Base-by-base conservation (phyloP, 2,113 vertebrate species). In the Catagonus wagneri region DNA sequence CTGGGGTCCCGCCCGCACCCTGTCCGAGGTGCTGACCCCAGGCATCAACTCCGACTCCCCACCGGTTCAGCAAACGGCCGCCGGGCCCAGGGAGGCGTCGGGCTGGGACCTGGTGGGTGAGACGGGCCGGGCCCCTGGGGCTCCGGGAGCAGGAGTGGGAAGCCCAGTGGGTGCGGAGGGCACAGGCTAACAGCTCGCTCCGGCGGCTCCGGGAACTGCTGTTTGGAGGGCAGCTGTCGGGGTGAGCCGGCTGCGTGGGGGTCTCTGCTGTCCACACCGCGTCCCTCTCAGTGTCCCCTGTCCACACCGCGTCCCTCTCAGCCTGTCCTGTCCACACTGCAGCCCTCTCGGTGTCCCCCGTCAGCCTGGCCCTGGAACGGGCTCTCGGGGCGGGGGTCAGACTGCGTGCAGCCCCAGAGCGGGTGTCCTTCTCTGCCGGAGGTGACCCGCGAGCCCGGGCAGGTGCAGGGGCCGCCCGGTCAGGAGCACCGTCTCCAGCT, bases 101-200 rank as follows among this genome's bases (percentile, higher is more conserved):
- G 5, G 44, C 56, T 69, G 20, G 66, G 15, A 56, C 72, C 10
- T 27, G 29, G 39, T 3, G 29, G 36, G 13, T 16, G 22, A 32
- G 52, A 27, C 0, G 0, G 2, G 22, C 20, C 34, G 23, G 56
- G 15, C 8, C 29, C 22, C 27, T 2, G 0, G 3, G 52, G 34
- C 32, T 54, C 52, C 0, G 1, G 83, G 14, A 58, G 12, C 60
- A 58, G 60, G 23, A 3, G 6, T 15, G 8, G 5, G 10, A 72
- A 44, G 23, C 32, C 29, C 2, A 4, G 32, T 2, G n/a, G 25
- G 32, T 9, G 15, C 13, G 0, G 15, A 50, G 7, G 7, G 34
- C 3, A 4, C 25, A n/a, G 61, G 15, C 3, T 0, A 6, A 9
- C 0, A 1, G 7, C 15, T 83, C 7, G 9, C 9, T 14, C 16